Base-by-base conservation (phyloP, 1,140 invertebrate species). In the Scylla paramamosain region DNA sequence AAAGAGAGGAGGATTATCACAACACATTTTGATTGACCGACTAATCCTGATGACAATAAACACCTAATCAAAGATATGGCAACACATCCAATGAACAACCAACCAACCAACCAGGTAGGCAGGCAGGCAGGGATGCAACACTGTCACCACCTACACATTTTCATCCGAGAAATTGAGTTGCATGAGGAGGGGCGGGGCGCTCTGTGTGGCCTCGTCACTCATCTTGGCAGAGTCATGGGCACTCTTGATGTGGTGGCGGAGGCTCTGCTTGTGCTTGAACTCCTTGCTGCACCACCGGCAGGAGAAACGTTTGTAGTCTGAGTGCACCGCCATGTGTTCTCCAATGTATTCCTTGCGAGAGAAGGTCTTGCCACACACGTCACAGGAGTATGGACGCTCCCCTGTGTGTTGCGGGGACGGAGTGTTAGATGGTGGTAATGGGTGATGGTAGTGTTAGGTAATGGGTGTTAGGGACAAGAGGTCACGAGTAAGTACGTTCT, bases 291-390 rank as follows among this genome's bases (percentile, higher is more conserved):
- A 96, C 86, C 93, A 93, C 20, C 94, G 89, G 45, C 96, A 96
- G 20, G 89, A 88, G 91, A 96, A 96, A 10, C 94, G 95, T 84
- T 94, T 93, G 91, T 97, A 97, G 0, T 97, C 97, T 0, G 97
- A 97, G 97, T 99, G 98, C 91, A 99, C 99, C 67, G 98, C 97
- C 29, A 98, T 97, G 97, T 99, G 98, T 0, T 99, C 98, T 97
- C 98, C 98, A 77, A 99, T 97, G 97, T 99, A 99, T 96, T 99
- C 98, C 96, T 99, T 99, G 0, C 99, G 98, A 95, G 98, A 99
- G 96, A 99, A 99, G 96, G 98, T 98, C 97, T 99, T 99, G 96
- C 98, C 98, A 97, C 99, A 99, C 96, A 98, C 99, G 96, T 99
- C 99, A 97, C 99, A 99, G 96, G 98, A 92, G 87, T 91, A 95